Base-by-base conservation (phyloP, 1,140 invertebrate species). In the Brachionus asplanchnoidis region DNA sequence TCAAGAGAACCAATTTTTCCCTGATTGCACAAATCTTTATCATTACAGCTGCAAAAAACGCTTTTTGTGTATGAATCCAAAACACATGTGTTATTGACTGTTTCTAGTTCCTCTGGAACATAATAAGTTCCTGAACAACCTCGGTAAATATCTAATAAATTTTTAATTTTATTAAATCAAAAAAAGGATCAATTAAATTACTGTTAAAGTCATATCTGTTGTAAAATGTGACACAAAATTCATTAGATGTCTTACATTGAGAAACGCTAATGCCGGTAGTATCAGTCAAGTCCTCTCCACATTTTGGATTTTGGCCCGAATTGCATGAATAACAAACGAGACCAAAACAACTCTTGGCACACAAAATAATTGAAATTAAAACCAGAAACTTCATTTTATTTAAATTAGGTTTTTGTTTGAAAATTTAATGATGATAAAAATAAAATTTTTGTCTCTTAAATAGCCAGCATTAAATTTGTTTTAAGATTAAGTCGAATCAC, bases 21-120 rank as follows among this genome's bases (percentile, higher is more conserved):
- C 23, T 12, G 17, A 28, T 82, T 82, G 23, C 79, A 82, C 11
- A 42, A 42, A 23, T 82, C 53, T 60, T 23, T 12, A 23, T 60
- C 17, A 23, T 60, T 60, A 46, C 79, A 82, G 65, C 32, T 42
- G 40, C 79, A 82, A 68, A 82, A 82, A 17, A 82, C 32, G 14
- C 17, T 32, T 40, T 65, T 82, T 36, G 79, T 82, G 28, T 82
- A 82, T n/a, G 50, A 53, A 65, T 82, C 79, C 23, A 65, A 20
- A 26, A 82, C 53, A 46, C 79, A 82, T 17, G 68, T 73, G 17
- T 73, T 42, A 28, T 60, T 26, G 53, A 40, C 42, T 56, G 50
- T 65, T 23, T 65, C 26, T 46, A 68, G 26, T 26, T 20, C n/a
- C 17, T 82, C 79, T 1, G 79, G 53, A 26, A 46, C 28, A 9